These are phyloP conservation scores for Sycobia sp. DNA, from an alignment of 1,140 invertebrate genomes.

Conservation along the genomic window DNA sequence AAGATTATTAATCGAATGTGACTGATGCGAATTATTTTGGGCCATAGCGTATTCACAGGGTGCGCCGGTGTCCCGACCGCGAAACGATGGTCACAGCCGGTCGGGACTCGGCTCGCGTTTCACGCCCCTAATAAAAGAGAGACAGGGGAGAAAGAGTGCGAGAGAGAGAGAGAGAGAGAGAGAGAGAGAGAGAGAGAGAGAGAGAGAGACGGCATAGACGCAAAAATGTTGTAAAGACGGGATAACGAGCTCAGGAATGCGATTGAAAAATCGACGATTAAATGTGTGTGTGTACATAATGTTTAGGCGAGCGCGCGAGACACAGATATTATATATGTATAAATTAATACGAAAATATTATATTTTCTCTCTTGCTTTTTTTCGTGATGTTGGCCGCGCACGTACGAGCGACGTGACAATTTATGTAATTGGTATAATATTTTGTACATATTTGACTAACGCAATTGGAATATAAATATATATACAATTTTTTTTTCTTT, in stretches of 20 bases:
- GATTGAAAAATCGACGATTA: no score
- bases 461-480: slow-evolving; percentile 28
- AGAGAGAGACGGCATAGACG: neutral
- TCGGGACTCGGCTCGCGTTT: no score
- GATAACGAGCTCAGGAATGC: no score
- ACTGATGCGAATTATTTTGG: slow-evolving; percentile 26
- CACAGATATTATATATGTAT: no score
- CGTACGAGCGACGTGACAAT: slow-evolving; percentile 36
- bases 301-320: slow-evolving; percentile 17
- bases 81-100: no score
- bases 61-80: no score
- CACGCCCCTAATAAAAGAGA: no score
- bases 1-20: slow-evolving; percentile 30
- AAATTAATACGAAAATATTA: no score
- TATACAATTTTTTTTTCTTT: slow-evolving; percentile 31
- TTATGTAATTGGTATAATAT: slow-evolving; percentile 43
- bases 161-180: no score
- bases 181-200: no score
- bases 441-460: slow-evolving; percentile 45
- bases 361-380: slow-evolving; percentile 48
- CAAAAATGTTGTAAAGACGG: no score
- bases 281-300: slow-evolving; percentile 38
- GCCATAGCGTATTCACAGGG: neutral
- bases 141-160: no score
- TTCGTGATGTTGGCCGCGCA: slow-evolving; percentile 37